Base-by-base conservation (phyloP, 2,797 vertebrate genomes). In the Spondyliosoma cantharus region DNA sequence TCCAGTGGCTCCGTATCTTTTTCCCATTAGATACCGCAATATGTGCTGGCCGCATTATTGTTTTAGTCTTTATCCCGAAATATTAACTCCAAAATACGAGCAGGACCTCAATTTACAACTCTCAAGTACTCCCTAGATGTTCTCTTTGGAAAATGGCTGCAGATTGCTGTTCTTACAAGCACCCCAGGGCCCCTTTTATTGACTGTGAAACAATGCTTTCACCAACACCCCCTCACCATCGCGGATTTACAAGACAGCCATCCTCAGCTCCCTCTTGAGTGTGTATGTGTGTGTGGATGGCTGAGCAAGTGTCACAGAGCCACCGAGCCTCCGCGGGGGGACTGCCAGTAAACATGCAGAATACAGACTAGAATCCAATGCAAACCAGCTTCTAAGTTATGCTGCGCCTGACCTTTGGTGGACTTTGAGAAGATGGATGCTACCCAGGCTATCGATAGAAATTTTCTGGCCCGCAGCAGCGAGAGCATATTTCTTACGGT, bases 371-470 rank as follows among this genome's bases (percentile, higher is more conserved):
- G 81, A 77, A 84, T 89, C 78, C 63, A 37, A 90, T 90, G 91
- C 87, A 92, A 93, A 93, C 82, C 83, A 75, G 82, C 70, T 15
- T 82, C 67, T 93, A 87, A 92, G 80, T 90, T 92, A 92, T 92
- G 91, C 92, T 74, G 83, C 77, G 63, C 5, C 71, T 93, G 92
- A 94, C 94, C 94, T 94, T 94, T 93, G 91, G 85, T 90, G 93
- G 90, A 91, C 92, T 93, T 92, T 85, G 81, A 62, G 72, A 93
- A 93, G 91, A 94, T 86, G 90, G 93, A 94, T 93, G 91, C 86
- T 86, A 68, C 86, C 79, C 87, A 5, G 82, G 82, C 87, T 87
- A 89, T 91, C 87, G 86, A 92, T 92, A 89, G 86, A 89, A 90
- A 86, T 84, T 84, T 84, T 86, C 78, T 85, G 82, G 78, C 86